Evolutionary conservation across 1,140 invertebrate genomes (phyloP).

Genomic region (Pissodes strobi): DNA sequence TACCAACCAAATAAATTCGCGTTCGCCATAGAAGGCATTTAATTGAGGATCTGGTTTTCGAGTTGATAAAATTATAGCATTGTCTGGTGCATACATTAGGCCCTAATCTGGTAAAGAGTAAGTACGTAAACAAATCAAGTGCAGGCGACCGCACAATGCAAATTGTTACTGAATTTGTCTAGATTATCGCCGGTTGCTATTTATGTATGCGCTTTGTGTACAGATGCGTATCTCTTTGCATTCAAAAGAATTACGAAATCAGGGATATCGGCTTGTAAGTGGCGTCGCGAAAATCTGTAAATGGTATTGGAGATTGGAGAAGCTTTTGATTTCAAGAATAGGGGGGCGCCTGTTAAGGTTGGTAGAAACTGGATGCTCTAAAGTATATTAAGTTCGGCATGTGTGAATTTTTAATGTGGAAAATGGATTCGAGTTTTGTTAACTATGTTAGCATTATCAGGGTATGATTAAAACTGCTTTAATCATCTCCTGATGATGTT

Average conservation of each 20-base stretch:
- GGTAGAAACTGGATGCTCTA: too few relatives aligned
- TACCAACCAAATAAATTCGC: conserved; percentile 45
- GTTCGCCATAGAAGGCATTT: conserved; percentile 46
- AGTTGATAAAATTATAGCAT: conserved; percentile 48
- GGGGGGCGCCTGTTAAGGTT: too few relatives aligned
- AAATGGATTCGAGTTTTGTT: too few relatives aligned
- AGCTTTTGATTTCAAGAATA: too few relatives aligned
- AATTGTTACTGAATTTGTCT: conserved; percentile 55
- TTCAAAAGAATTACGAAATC: not conserved
- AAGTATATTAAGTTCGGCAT: too few relatives aligned
- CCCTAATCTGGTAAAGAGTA: conserved; percentile 50
- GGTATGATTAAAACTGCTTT: too few relatives aligned
- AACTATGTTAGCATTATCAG: too few relatives aligned
- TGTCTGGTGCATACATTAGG: conserved; percentile 47
- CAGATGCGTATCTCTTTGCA: conserved; percentile 9
- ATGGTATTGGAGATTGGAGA: too few relatives aligned
- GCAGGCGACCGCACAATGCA: conserved; percentile 52
- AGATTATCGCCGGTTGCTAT: conserved; percentile 49
- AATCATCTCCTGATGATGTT: too few relatives aligned
- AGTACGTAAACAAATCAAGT: conserved; percentile 53
- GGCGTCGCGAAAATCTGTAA: not conserved
- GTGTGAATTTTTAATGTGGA: too few relatives aligned
- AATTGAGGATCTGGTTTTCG: conserved; percentile 50
- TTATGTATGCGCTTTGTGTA: conserved; percentile 43
- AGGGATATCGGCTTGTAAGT: not conserved